Conservation (phyloP, 2,113 vertebrate genomes). For the Tupaia chinensis region DNA sequence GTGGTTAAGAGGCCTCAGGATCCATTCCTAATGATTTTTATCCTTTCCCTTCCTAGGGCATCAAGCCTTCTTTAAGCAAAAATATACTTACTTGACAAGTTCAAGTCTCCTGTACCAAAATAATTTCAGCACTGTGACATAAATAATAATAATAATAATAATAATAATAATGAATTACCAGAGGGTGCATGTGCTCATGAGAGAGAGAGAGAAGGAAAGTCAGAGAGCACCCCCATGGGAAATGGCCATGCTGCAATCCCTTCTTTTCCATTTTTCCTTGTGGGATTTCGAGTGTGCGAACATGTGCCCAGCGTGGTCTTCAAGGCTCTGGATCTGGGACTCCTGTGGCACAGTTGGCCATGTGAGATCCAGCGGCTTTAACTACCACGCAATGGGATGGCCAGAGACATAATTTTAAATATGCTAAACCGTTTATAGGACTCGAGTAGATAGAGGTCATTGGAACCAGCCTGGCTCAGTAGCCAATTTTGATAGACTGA, state of each 20-base stretch:
- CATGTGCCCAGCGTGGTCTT: too few relatives aligned
- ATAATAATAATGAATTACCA: too few relatives aligned
- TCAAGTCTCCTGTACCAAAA: neutral
- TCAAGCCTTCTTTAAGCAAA: neutral
- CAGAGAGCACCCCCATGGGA: too few relatives aligned
- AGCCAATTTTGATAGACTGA: neutral
- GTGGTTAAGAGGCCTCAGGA: neutral
- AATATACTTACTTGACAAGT: neutral
- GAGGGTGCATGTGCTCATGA: too few relatives aligned
- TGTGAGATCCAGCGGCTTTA: too few relatives aligned
- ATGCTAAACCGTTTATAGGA: neutral
- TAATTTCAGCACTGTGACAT: constrained; percentile 7
- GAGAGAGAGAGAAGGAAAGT: too few relatives aligned
- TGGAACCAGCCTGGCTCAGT: neutral
- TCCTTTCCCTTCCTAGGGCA: neutral
- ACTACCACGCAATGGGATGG: too few relatives aligned
- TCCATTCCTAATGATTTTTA: neutral
- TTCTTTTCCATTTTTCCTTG: too few relatives aligned
- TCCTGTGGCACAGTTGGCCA: too few relatives aligned
- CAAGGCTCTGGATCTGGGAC: too few relatives aligned
- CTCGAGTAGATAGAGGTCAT: neutral
- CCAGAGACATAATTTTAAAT: neutral
- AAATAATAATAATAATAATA: neutral
- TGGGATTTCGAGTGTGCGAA: too few relatives aligned
- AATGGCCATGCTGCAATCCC: too few relatives aligned